Evolutionary conservation across 1,140 invertebrate genomes (phyloP).

Genomic region (Meloidogyne floridensis): DNA sequence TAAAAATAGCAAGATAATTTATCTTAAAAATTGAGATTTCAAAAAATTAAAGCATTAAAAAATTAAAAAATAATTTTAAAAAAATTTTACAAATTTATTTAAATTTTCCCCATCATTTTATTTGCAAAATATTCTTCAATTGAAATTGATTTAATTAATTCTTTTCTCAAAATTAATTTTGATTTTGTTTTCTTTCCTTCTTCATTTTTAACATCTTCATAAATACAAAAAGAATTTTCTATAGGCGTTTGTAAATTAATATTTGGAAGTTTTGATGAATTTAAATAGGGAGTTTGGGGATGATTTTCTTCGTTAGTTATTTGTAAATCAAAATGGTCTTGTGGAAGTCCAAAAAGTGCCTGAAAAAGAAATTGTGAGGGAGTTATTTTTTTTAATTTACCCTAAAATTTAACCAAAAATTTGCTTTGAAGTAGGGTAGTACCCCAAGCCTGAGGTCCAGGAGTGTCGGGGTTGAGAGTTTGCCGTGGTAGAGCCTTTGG

Average conservation of each 20-base stretch:
- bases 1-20: too few relatives aligned
- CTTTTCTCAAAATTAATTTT: conserved; percentile 23
- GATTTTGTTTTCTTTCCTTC: neutral
- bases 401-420: too few relatives aligned
- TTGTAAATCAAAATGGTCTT: conserved; percentile 42
- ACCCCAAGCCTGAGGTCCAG: too few relatives aligned
- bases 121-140: conserved; percentile 33
- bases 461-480: too few relatives aligned
- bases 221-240: conserved; percentile 31
- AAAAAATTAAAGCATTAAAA: too few relatives aligned
- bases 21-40: too few relatives aligned
- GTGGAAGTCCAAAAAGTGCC: conserved; percentile 45
- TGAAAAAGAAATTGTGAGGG: conserved; percentile 20
- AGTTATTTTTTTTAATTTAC: too few relatives aligned
- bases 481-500: too few relatives aligned
- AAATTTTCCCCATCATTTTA: neutral
- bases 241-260: conserved; percentile 5
- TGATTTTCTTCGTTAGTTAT: conserved; percentile 41
- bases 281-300: conserved; percentile 13
- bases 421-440: too few relatives aligned
- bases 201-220: neutral
- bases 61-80: neutral
- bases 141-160: conserved; percentile 31
- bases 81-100: neutral
- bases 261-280: conserved; percentile 16